These are phyloP conservation scores for Diadumene lineata DNA, from an alignment of 92 coral and sea anemone species.

Conservation along the genomic window DNA sequence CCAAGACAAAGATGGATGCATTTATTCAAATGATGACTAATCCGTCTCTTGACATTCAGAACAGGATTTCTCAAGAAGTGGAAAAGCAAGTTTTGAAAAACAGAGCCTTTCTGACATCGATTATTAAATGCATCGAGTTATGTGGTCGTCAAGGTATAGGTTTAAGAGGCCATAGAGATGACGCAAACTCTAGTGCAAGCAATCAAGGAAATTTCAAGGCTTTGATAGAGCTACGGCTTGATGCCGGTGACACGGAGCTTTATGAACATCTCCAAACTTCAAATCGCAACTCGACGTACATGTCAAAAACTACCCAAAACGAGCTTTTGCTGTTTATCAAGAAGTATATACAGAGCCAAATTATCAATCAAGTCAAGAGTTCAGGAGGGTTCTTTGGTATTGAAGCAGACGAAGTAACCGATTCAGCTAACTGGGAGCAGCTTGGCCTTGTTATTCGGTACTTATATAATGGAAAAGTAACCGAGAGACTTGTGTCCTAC, in stretches of 20 bases:
- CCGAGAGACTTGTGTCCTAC: constrained; percentile 50
- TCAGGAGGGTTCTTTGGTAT: constrained; percentile 56
- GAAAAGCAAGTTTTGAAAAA: constrained; percentile 42
- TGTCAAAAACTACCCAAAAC: constrained; percentile 57
- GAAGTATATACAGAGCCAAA: constrained; percentile 50
- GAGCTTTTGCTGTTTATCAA: constrained; percentile 56
- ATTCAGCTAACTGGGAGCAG: constrained; percentile 64
- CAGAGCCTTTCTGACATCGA: constrained; percentile 42
- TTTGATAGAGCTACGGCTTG: constrained; percentile 32
- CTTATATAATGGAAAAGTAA: constrained; percentile 34
- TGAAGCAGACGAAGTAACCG: constrained; percentile 62
- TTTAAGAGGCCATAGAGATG: constrained; percentile 49
- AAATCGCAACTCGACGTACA: constrained; percentile 46
- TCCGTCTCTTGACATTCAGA: constrained; percentile 32
- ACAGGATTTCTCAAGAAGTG: constrained; percentile 42
- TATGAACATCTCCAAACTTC: constrained; percentile 54
- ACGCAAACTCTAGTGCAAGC: constrained; percentile 27
- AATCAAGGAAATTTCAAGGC: constrained; percentile 57
- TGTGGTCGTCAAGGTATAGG: constrained; percentile 58
- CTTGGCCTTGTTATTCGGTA: constrained; percentile 61
- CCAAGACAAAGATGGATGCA: constrained; percentile 48
- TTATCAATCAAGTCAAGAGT: constrained; percentile 51
- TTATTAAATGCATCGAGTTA: constrained; percentile 38
- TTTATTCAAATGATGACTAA: constrained; percentile 43
- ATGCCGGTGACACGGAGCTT: constrained; percentile 57